Conservation (phyloP, 2,797 vertebrate genomes). For the Gouania willdenowi region DNA sequence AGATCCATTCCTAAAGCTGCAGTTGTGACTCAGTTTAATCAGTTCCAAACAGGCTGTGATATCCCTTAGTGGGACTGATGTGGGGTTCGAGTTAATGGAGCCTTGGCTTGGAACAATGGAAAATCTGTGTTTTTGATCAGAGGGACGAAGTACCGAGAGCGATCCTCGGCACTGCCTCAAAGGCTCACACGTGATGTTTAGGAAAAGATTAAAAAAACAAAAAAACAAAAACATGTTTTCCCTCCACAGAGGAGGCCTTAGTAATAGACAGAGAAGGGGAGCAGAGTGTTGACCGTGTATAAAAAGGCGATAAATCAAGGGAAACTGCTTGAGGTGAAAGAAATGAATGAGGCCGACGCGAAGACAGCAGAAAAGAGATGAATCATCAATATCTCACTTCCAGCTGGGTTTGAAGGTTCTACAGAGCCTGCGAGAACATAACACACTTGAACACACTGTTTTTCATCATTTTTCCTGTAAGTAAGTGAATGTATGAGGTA, state of each 20-base stretch:
- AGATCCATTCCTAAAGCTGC: conserved; percentile 5
- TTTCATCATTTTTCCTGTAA: too few relatives aligned
- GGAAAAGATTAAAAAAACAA: conserved; percentile 34
- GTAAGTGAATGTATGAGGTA: too few relatives aligned
- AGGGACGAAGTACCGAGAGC: conserved; percentile 33
- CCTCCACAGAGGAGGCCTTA: too few relatives aligned
- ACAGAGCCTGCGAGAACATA: too few relatives aligned
- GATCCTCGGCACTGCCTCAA: conserved; percentile 34
- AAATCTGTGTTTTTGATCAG: conserved; percentile 66
- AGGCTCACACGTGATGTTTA: conserved; percentile 42
- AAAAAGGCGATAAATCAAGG: conserved; percentile 35
- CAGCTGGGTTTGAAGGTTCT: too few relatives aligned
- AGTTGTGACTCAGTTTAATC: conserved; percentile 14
- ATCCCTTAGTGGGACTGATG: conserved; percentile 19
- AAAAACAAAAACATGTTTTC: conserved; percentile 19
- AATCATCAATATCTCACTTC: neutral
- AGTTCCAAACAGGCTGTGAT: conserved; percentile 25
- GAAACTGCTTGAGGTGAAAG: conserved; percentile 16
- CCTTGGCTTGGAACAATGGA: conserved; percentile 60
- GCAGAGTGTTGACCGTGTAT: conserved; percentile 10
- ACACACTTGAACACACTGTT: too few relatives aligned
- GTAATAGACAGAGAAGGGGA: conserved; percentile 13
- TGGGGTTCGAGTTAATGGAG: conserved; percentile 42
- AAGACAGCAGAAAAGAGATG: conserved; percentile 7
- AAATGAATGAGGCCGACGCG: neutral